phyloP scores from a whole-genome alignment of 2,113 vertebrate species.

The Lontra canadensis region DNA sequence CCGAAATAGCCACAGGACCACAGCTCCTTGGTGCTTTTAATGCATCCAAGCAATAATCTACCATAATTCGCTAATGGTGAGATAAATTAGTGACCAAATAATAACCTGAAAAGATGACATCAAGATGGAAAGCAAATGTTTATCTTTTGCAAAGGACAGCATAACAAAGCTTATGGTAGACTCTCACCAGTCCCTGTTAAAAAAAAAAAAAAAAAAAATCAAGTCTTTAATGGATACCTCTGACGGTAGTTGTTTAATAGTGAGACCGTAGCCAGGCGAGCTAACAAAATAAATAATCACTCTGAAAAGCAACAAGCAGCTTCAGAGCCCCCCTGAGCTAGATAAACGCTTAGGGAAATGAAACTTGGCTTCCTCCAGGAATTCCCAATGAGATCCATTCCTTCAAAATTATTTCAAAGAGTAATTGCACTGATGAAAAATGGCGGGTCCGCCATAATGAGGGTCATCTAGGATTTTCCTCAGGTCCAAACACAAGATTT shows the following conservation, averaged over 20 bases:
- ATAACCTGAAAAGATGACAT: conserved; percentile 81
- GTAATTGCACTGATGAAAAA: conserved; percentile 27
- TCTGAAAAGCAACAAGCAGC: conserved; percentile 47
- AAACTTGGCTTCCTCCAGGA: background rate
- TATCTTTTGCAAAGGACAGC: conserved; percentile 77
- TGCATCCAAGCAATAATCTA: conserved; percentile 82
- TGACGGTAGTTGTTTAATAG: conserved; percentile 39
- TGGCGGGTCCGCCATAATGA: background rate
- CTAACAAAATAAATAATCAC: conserved; percentile 52
- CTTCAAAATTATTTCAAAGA: conserved; percentile 24
- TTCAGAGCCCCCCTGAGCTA: conserved; percentile 9
- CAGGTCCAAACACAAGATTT: background rate
- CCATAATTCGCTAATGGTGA: conserved; percentile 85
- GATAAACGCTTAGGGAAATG: background rate
- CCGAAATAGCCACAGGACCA: conserved; percentile 87
- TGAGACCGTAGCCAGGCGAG: conserved; percentile 52
- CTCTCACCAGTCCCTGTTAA: conserved; percentile 11
- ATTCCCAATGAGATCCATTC: background rate
- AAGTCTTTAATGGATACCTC: conserved; percentile 60
- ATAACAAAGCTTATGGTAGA: conserved; percentile 52
- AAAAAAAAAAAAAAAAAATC: conserved; percentile 50
- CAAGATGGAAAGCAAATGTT: conserved; percentile 76
- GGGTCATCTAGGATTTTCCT: background rate
- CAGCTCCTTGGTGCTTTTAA: conserved; percentile 83
- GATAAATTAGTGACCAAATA: conserved; percentile 86